phyloP scores from a whole-genome alignment of 2,797 vertebrate genomes.

The Labeo calbasu region DNA sequence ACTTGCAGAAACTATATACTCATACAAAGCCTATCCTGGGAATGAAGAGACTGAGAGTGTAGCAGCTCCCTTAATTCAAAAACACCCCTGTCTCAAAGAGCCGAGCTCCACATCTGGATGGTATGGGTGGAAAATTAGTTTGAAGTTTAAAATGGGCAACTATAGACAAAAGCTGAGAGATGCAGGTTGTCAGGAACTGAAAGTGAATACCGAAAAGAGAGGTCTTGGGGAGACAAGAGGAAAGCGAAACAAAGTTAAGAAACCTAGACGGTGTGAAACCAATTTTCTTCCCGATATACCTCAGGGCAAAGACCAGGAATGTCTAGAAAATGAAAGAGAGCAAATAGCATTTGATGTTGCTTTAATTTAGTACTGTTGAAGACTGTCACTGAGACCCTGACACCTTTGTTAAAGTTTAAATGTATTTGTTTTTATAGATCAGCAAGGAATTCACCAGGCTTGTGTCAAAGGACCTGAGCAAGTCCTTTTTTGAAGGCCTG shows the following conservation, averaged over 20 bases:
- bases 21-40: neutral
- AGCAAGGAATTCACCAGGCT: neutral
- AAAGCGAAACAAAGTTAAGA: constrained; percentile 39
- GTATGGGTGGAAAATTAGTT: neutral
- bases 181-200: constrained; percentile 33
- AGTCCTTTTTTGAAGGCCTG: neutral
- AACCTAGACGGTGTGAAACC: constrained; percentile 33
- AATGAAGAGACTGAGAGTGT: neutral
- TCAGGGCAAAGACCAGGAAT: constrained; percentile 31
- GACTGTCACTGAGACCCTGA: neutral
- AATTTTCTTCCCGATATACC: constrained; percentile 44
- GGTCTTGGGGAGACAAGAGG: constrained; percentile 21
- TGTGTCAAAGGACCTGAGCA: neutral
- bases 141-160: neutral
- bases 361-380: neutral
- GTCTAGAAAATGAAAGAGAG: constrained; percentile 43
- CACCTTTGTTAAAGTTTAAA: neutral
- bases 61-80: neutral
- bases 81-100: neutral
- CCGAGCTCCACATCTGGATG: too few relatives aligned
- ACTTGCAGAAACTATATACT: constrained; percentile 35
- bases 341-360: constrained; percentile 1
- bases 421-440: neutral
- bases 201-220: constrained; percentile 42
- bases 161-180: constrained; percentile 36